phyloP scores from a whole-genome alignment of 2,888 invertebrate species.

The Caenorhabditis japonica region DNA sequence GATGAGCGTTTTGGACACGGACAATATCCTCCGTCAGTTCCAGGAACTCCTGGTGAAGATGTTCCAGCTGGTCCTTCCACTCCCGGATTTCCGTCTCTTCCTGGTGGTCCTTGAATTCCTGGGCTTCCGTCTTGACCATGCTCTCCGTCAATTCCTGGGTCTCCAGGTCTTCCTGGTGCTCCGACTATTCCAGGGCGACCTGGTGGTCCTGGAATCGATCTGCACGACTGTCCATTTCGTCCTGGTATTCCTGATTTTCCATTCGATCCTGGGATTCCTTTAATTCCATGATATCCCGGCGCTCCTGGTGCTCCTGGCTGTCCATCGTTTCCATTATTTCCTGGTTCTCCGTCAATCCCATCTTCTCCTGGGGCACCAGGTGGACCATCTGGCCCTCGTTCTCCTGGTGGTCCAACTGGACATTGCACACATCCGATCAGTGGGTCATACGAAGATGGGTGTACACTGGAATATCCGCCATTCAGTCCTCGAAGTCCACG shows the following conservation, averaged over 20 bases:
- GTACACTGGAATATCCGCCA: constrained; percentile 35
- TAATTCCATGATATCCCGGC: constrained; percentile 43
- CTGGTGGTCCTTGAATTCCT: constrained; percentile 54
- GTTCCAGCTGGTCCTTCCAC: constrained; percentile 41
- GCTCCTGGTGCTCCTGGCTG: constrained; percentile 47
- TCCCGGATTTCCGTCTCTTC: constrained; percentile 49
- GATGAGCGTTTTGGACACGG: constrained; percentile 53
- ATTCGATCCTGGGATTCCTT: constrained; percentile 38
- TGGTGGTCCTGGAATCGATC: constrained; percentile 44
- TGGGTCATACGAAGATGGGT: constrained; percentile 29
- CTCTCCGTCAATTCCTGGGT: constrained; percentile 50
- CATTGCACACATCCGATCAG: constrained; percentile 47
- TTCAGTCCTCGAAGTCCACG: constrained; percentile 44
- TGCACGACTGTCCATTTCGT: constrained; percentile 38
- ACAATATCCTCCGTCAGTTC: constrained; percentile 55
- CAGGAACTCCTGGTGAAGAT: constrained; percentile 45
- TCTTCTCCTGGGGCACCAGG: constrained; percentile 52
- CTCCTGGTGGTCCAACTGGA: constrained; percentile 53
- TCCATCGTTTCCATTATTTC: constrained; percentile 47
- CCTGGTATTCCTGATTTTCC: constrained; percentile 51
- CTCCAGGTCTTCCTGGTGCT: constrained; percentile 41
- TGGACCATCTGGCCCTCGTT: constrained; percentile 41
- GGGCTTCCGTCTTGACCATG: constrained; percentile 56
- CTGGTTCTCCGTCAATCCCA: constrained; percentile 47
- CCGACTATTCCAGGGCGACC: constrained; percentile 46